Conservation (phyloP, 2,797 vertebrate genomes). For the Labeo calbasu region DNA sequence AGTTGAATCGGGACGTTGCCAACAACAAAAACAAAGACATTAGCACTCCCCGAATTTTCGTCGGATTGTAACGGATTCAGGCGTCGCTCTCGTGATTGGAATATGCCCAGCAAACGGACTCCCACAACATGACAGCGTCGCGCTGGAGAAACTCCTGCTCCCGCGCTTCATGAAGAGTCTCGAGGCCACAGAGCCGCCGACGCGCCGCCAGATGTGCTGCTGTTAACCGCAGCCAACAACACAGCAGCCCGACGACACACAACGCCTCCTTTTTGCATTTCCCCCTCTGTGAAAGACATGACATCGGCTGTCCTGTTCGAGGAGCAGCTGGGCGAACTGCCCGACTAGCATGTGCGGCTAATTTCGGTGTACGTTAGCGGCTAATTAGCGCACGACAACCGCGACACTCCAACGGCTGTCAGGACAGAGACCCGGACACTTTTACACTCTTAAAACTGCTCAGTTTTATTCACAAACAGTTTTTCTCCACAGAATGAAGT, state of each 20-base stretch:
- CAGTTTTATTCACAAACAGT: neutral
- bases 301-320: constrained; percentile 31
- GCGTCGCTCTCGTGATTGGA: constrained; percentile 49
- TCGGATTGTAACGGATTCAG: constrained; percentile 16
- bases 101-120: constrained; percentile 54
- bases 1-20: constrained; percentile 51
- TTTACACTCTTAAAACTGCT: neutral
- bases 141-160: constrained; percentile 76
- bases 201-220: constrained; percentile 61
- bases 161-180: constrained; percentile 70
- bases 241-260: constrained; percentile 9
- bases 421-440: constrained; percentile 27
- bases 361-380: constrained; percentile 39
- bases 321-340: constrained; percentile 33
- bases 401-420: constrained; percentile 39
- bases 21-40: constrained; percentile 52
- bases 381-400: constrained; percentile 45
- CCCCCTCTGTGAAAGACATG: constrained; percentile 2
- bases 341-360: constrained; percentile 47
- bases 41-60: neutral
- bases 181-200: constrained; percentile 75
- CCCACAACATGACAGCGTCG: constrained; percentile 71
- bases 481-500: constrained; percentile 2
- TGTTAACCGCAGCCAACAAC: constrained; percentile 63
- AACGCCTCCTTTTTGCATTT: neutral